Conservation (phyloP, 1,140 invertebrate genomes). For the Mamestra configurata region DNA sequence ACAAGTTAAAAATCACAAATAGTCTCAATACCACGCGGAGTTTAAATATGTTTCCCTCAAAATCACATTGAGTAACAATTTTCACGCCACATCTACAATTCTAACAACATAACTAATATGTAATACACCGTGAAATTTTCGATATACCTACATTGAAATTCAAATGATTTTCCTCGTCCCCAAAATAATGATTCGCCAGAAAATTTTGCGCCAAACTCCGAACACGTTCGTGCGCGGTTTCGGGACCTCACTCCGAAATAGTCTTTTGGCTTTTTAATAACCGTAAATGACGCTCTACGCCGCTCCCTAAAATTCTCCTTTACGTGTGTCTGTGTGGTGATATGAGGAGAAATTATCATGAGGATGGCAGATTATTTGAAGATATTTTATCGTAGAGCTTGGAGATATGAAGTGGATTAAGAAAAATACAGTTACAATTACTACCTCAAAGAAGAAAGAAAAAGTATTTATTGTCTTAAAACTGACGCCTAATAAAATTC, state of each 20-base stretch:
- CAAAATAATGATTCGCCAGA: slow-evolving; percentile 1
- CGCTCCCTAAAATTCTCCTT: slow-evolving; percentile 26
- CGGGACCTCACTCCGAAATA: slow-evolving; percentile 46
- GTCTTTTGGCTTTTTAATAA: slow-evolving; percentile 60
- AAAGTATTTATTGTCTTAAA: no score
- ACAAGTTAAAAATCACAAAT: no score
- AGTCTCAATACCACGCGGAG: no score
- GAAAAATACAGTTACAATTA: no score
- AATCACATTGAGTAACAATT: not conserved
- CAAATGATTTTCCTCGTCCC: slow-evolving; percentile 17
- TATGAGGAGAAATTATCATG: slow-evolving; percentile 1
- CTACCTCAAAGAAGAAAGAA: no score
- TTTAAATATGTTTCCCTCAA: not conserved
- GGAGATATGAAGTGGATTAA: no score
- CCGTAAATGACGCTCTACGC: slow-evolving; percentile 55
- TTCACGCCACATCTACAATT: not conserved
- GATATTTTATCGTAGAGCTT: no score
- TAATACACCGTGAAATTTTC: slow-evolving; percentile 37
- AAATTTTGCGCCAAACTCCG: slow-evolving; percentile 32
- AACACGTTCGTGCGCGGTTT: slow-evolving; percentile 38
- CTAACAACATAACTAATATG: not conserved
- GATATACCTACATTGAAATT: slow-evolving; percentile 28
- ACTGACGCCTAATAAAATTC: no score
- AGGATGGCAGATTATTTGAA: not conserved
- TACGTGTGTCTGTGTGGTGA: not conserved